Evolutionary conservation across 1,140 invertebrate genomes (phyloP).

Genomic region (Triops cancriformis): DNA sequence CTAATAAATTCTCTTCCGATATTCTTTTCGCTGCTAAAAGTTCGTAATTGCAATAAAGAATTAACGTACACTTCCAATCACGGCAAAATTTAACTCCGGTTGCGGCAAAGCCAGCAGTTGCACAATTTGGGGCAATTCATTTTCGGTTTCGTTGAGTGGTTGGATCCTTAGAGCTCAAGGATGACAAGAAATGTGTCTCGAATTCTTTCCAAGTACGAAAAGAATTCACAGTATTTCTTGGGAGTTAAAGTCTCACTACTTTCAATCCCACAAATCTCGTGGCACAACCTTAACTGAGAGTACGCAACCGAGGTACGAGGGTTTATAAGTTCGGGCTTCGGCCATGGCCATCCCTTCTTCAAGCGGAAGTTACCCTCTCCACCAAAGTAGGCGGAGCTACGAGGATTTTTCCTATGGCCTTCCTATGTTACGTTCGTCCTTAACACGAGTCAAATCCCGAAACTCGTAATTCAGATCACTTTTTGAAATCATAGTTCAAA

Average conservation of each 20-base stretch:
- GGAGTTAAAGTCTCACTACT: background rate
- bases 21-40: background rate
- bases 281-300: background rate
- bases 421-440: background rate
- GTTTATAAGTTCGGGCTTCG: background rate
- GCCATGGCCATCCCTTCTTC: background rate
- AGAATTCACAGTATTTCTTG: background rate
- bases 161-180: background rate
- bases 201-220: background rate
- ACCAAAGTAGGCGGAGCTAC: background rate
- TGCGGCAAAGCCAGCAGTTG: slow-evolving; percentile 29
- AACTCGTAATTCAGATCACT: background rate
- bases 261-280: background rate
- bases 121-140: slow-evolving; percentile 28
- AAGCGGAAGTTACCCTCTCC: slow-evolving; percentile 1
- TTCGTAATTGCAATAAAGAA: background rate
- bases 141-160: background rate
- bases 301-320: background rate
- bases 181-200: background rate
- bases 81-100: slow-evolving; percentile 22
- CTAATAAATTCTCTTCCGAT: background rate
- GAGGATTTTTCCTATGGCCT: background rate
- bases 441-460: background rate
- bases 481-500: too few species aligned
- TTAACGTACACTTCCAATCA: background rate